Base-by-base conservation (phyloP, 1,140 invertebrate species). In the Aphaenogaster ashmeadi region DNA sequence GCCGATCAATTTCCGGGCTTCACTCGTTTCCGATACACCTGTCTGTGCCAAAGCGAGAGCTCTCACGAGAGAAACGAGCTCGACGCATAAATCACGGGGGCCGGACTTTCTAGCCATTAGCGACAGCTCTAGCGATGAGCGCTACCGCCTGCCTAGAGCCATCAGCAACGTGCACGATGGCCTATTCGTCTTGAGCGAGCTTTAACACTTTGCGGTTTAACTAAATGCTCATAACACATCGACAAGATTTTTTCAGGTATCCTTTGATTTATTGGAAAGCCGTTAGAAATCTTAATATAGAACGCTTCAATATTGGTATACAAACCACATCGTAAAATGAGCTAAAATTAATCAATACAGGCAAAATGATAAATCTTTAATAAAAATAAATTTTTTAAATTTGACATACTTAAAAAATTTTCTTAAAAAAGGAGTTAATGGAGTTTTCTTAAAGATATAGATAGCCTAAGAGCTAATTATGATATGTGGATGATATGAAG, bases 101-200 rank as follows among this genome's bases (percentile, higher is more conserved):
- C 27, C 38, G 67, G 74, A 89, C 87, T 90, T 90, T 90, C 87
- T 87, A 90, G 71, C 71, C 77, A 90, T 89, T 89, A 89, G 72
- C 74, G 77, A 89, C 64, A 83, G 58, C 64, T 81, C 52, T 75
- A 83, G 71, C 67, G 38, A 75, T 44, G 62, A 88, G 44, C 77
- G 58, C 71, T 87, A 71, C 67, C 41, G 75, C 62, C 75, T 72
- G 62, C 38, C 58, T 54, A 62, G 58, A 88, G 71, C 36, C 44
- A 86, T 77, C 60, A 47, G 41, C 69, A 80, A 41, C 62, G 33
- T 27, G n/a, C 44, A 38, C 77, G 21, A 81, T 44, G 64, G 52
- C n/a, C 21, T 56, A 33, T 50, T 50, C 27, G 47, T 80, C 44
- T 85, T 44, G 13, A 56, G 50, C 47, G 18, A 56, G 79, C 33